These are phyloP conservation scores for Tolypeutes matacus DNA, from an alignment of 2,797 vertebrate species.

Conservation along the genomic window DNA sequence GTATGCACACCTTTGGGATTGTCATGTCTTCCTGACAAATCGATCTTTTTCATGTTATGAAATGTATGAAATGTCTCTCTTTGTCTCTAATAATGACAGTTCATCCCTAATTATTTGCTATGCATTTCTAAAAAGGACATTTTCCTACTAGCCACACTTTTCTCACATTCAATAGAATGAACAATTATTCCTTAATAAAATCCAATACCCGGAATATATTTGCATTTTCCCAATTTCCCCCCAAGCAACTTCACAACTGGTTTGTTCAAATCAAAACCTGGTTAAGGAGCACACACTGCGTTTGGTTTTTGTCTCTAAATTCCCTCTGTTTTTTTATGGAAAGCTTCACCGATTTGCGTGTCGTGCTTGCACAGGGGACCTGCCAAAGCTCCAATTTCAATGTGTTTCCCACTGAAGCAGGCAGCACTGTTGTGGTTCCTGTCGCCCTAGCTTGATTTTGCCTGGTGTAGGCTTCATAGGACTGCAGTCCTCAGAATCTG, in stretches of 20 bases:
- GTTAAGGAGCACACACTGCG: fast-evolving
- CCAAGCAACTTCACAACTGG: background rate
- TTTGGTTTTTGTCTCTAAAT: background rate
- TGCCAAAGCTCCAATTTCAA: too few species aligned
- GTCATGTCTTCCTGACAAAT: background rate
- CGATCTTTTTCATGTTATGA: background rate
- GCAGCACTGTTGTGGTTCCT: too few species aligned
- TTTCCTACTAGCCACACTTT: background rate
- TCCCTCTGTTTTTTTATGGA: background rate
- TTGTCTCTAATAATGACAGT: background rate
- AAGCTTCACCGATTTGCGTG: too few species aligned
- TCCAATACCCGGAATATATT: too few species aligned
- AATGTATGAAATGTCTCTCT: background rate
- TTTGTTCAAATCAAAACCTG: background rate
- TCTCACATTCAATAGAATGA: background rate
- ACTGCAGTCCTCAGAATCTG: too few species aligned
- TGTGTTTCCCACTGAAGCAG: too few species aligned
- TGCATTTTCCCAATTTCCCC: background rate
- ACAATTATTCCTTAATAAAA: background rate
- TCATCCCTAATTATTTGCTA: background rate
- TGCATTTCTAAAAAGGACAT: background rate
- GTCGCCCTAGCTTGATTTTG: too few species aligned
- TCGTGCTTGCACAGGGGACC: too few species aligned
- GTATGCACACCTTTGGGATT: background rate
- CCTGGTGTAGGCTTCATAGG: too few species aligned